phyloP scores from a whole-genome alignment of 2,797 vertebrate genomes.

The Anomalospiza imberbis region DNA sequence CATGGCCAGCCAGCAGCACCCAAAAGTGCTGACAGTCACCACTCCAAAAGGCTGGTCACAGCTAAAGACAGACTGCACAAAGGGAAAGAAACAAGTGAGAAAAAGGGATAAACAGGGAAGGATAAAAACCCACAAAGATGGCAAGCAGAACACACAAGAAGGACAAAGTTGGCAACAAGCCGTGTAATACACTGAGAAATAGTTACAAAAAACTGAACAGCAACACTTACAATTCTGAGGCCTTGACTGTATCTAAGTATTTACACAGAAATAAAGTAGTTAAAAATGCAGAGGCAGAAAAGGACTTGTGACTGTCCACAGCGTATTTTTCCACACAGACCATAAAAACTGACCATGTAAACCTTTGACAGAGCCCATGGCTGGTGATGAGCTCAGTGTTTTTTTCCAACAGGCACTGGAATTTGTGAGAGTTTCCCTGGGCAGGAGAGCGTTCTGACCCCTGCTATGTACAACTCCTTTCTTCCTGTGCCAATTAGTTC shows the following conservation, averaged over 20 bases:
- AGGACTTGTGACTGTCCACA: not conserved
- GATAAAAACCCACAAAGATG: not conserved
- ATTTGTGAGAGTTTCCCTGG: not conserved
- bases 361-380: not conserved
- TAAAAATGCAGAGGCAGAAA: not conserved
- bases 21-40: not conserved
- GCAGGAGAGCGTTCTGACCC: not conserved
- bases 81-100: not conserved
- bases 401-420: not conserved
- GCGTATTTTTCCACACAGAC: not conserved
- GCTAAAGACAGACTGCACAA: not conserved
- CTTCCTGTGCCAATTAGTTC: not conserved
- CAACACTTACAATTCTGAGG: not conserved
- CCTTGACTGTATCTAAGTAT: not conserved
- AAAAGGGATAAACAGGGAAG: not conserved
- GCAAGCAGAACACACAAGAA: not conserved
- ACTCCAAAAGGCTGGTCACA: not conserved
- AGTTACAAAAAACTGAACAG: not conserved
- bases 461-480: not conserved
- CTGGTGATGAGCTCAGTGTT: not conserved
- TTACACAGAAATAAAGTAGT: not conserved
- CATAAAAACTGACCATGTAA: not conserved
- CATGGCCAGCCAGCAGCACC: not conserved
- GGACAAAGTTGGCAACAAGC: not conserved
- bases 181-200: fast-evolving